These are phyloP conservation scores for Coreius guichenoti DNA, from an alignment of 2,797 vertebrate genomes.

Conservation along the genomic window DNA sequence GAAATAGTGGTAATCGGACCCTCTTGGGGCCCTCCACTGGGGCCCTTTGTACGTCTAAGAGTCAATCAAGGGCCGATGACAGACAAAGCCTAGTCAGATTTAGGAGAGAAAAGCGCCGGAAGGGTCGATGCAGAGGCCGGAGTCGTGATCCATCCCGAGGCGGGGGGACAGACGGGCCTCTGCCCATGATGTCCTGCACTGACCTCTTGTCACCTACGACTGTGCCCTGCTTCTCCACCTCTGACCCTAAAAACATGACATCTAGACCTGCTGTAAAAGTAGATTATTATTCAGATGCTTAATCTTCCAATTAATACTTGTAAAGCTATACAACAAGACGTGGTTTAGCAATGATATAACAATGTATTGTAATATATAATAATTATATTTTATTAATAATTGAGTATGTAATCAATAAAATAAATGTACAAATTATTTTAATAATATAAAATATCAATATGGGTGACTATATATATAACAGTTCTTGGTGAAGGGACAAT, in stretches of 20 bases:
- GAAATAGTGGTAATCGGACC: constrained; percentile 83
- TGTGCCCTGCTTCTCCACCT: constrained; percentile 47
- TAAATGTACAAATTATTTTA: neutral
- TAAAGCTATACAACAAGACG: neutral
- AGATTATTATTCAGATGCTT: constrained; percentile 4
- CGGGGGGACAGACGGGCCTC: constrained; percentile 69
- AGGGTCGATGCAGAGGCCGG: constrained; percentile 70
- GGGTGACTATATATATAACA: too few relatives aligned
- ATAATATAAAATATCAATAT: too few relatives aligned
- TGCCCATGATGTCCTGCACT: constrained; percentile 68
- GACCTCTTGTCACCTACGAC: constrained; percentile 73
- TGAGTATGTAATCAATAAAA: neutral
- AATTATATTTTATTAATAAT: neutral
- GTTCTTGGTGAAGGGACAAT: constrained; percentile 71
- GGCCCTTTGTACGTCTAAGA: constrained; percentile 79
- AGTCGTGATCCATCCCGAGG: constrained; percentile 61
- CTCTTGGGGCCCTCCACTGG: constrained; percentile 72
- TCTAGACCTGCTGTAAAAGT: constrained; percentile 62
- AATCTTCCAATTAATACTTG: neutral
- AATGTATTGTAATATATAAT: neutral
- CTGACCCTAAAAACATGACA: constrained; percentile 56
- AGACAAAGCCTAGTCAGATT: constrained; percentile 80
- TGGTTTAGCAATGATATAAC: constrained; percentile 59
- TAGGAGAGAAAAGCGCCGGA: constrained; percentile 71
- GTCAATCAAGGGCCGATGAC: constrained; percentile 80